Percentiles rank a stretch among this genome's conserved stretches.
Evolutionary conservation across 2,113 vertebrate genomes (phyloP).

Genomic region (Octodon degus): DNA sequence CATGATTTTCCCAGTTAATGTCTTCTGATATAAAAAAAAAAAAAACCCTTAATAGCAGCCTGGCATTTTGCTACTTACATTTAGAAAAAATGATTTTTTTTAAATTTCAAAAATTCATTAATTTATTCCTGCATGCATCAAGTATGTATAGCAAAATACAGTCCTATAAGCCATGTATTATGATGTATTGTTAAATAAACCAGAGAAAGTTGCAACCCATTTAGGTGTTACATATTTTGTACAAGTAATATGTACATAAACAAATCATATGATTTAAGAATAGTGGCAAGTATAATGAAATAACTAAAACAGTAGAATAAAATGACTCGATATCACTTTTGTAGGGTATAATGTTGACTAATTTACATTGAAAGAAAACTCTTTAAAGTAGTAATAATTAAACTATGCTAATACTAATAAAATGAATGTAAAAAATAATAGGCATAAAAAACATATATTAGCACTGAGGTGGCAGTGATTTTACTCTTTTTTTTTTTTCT

Average conservation of each 20-base stretch:
- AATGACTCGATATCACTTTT: neutral
- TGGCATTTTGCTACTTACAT: conserved; percentile 60
- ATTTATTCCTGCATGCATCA: neutral
- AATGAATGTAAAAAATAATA: neutral
- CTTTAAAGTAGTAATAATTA: neutral
- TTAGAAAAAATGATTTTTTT: conserved; percentile 23
- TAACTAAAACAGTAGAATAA: neutral
- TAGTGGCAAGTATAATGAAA: neutral
- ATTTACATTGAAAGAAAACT: no score
- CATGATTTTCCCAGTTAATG: conserved; percentile 4
- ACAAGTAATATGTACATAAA: neutral
- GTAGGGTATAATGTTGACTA: neutral
- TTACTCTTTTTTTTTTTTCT: neutral
- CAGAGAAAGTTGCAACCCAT: neutral
- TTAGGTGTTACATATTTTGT: neutral
- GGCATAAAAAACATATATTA: neutral
- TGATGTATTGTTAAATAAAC: neutral
- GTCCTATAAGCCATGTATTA: neutral
- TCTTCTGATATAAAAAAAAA: conserved; percentile 8
- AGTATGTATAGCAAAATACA: neutral
- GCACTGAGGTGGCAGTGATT: neutral
- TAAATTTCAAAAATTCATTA: neutral
- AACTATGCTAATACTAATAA: neutral
- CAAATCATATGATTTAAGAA: neutral
- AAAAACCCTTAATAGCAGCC: conserved; percentile 23